Percentiles rank a stretch among this genome's conserved stretches.
phyloP scores from a whole-genome alignment of 2,113 vertebrate species.

The Tor tambroides region DNA sequence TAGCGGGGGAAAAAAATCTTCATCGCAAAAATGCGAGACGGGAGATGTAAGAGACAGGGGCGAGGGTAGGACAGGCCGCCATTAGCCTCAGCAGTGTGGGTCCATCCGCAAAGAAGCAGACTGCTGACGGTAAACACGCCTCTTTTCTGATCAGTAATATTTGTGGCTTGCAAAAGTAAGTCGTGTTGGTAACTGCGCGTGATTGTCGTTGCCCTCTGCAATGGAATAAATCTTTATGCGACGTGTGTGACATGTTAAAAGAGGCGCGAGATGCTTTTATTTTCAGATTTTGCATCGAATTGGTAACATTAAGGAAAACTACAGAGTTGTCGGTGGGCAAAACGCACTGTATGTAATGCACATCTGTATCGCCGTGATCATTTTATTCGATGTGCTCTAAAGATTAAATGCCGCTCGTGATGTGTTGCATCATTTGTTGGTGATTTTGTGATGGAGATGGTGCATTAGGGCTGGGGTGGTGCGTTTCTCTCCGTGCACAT shows the following conservation, averaged over 20 bases:
- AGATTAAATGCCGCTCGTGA: background rate
- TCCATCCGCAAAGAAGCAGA: constrained; percentile 66
- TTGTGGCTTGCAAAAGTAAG: constrained; percentile 42
- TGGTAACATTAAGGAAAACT: background rate
- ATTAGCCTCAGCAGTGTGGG: constrained; percentile 70
- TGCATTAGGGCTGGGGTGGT: constrained; percentile 67
- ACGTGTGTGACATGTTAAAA: background rate
- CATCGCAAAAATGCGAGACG: constrained; percentile 72
- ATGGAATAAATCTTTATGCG: background rate
- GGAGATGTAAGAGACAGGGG: constrained; percentile 70
- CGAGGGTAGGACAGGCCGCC: constrained; percentile 77
- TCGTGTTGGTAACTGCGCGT: background rate
- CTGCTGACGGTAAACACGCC: constrained; percentile 71
- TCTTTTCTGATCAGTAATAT: constrained; percentile 56
- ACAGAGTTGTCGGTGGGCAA: background rate
- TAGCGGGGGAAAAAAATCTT: constrained; percentile 56
- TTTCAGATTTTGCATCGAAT: background rate
- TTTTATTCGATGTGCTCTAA: background rate
- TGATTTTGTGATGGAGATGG: constrained; percentile 1
- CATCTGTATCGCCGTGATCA: background rate
- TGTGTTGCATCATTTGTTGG: background rate
- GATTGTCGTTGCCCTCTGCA: background rate
- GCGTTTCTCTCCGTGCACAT: constrained; percentile 53
- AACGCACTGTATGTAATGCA: background rate
- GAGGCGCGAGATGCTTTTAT: background rate